Evolutionary conservation across 37 sponge, comb jelly and placozoan genomes (phyloP).

Genomic region (Bolinopsis microptera): DNA sequence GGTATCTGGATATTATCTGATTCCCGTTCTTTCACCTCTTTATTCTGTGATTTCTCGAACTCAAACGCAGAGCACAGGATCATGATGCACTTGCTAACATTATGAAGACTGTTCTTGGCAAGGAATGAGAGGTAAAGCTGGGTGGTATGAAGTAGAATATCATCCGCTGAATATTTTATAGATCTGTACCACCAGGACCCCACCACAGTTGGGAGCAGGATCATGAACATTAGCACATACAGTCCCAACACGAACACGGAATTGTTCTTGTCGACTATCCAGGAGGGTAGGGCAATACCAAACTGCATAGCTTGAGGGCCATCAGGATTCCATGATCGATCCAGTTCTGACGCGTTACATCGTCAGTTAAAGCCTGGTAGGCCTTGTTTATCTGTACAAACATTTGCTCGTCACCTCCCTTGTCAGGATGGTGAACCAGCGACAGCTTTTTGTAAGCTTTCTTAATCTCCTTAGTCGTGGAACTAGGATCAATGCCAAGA

Average conservation of each 20-base stretch:
- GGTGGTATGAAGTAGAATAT: slow-evolving; percentile 79
- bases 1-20: slow-evolving; percentile 55
- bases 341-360: slow-evolving; percentile 87
- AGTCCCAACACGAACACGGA: slow-evolving; percentile 76
- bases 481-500: slow-evolving; percentile 76
- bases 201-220: slow-evolving; percentile 77
- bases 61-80: slow-evolving; percentile 67
- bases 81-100: slow-evolving; percentile 58
- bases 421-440: slow-evolving; percentile 90
- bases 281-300: slow-evolving; percentile 94
- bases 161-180: slow-evolving; percentile 80
- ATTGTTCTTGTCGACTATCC: slow-evolving; percentile 91
- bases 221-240: slow-evolving; percentile 77
- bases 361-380: slow-evolving; percentile 90
- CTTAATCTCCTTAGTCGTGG: slow-evolving; percentile 74
- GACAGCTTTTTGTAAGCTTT: slow-evolving; percentile 81
- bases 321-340: slow-evolving; percentile 91
- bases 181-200: slow-evolving; percentile 95
- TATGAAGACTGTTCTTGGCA: slow-evolving; percentile 43
- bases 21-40: slow-evolving; percentile 66
- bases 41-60: slow-evolving; percentile 62
- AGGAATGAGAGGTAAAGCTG: slow-evolving; percentile 73
- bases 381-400: slow-evolving; percentile 94
- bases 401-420: slow-evolving; percentile 81
- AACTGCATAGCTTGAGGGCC: slow-evolving; percentile 81